Base-by-base conservation (phyloP, 2,888 invertebrate species). In the Drosophila nr. perissopoda region DNA sequence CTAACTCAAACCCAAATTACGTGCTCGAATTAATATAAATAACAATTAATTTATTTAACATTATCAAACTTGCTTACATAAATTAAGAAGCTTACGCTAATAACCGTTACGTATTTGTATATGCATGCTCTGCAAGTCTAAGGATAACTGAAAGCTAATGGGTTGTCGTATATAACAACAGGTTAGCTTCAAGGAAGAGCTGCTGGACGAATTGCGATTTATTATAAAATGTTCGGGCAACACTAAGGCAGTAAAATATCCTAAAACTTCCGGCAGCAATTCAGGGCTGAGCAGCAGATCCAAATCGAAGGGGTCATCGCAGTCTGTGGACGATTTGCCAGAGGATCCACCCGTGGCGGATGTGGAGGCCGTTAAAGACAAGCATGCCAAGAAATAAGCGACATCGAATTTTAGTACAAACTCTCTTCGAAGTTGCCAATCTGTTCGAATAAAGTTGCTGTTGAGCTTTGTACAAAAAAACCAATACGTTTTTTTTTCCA, bases 131-230 rank as follows among this genome's bases (percentile, higher is more conserved):
- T 25, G 11, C 0, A 4, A 10, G 11, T 11, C 0, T 13, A 6
- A 6, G 1, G 1, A 10, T 10, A 6, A 13, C 18, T 29, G 3
- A 7, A 18, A 31, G 16, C 36, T 61, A n/a, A 38, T 27, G 5
- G 3, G 0, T 1, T 36, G n/a, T 42, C 58, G 27, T 4, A 1
- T 10, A 16, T 8, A 25, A n/a, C 42, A 18, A 29, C 18, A 96
- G 95, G 94, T 95, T 3, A 93, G 96, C n/a, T 96, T 97, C 88
- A 95, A 94, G 90, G 94, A 95, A 53, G 96, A 96, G 90, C 90
- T 97, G 33, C 93, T 94, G 58, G 95, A 95, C 2, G 97, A 97
- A 91, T 76, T 97, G 57, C 95, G 94, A 78, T 97, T 97, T 88
- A 94, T 97, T 36, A 91, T 96, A 3, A 94, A 95, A 89, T 96